phyloP scores from a whole-genome alignment of 2,113 vertebrate species.

The Climacteris rufus region DNA sequence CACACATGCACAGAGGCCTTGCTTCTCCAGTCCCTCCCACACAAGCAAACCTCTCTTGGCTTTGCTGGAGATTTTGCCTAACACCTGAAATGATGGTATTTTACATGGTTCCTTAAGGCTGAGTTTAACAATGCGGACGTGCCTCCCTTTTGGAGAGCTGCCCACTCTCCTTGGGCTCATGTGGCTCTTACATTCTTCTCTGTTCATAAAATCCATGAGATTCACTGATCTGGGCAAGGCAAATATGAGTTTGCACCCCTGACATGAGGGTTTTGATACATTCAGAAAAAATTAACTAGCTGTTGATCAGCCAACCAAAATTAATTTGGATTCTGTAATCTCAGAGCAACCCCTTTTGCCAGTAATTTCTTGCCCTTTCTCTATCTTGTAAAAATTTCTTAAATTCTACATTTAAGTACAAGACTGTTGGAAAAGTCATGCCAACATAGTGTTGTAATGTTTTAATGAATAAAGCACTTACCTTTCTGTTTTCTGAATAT shows the following conservation, averaged over 20 bases:
- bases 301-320: background rate
- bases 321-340: background rate
- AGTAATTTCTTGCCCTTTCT: background rate
- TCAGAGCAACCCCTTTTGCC: background rate
- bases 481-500: constrained; percentile 3
- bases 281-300: background rate
- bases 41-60: background rate
- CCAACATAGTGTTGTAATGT: background rate
- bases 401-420: background rate
- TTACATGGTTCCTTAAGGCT: background rate
- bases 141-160: background rate
- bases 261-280: rapidly evolving
- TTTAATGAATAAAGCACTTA: background rate
- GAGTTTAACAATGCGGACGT: background rate
- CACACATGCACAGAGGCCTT: background rate
- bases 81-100: background rate
- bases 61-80: background rate
- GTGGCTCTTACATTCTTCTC: background rate
- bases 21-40: constrained; percentile 22
- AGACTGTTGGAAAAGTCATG: background rate
- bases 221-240: background rate
- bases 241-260: background rate
- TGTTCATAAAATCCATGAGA: background rate
- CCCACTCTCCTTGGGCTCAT: background rate
- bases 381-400: constrained; percentile 10